Percentiles rank a stretch among this genome's conserved stretches.
Conservation (phyloP, 1,140 invertebrate genomes). For the Onthophagus taurus region DNA sequence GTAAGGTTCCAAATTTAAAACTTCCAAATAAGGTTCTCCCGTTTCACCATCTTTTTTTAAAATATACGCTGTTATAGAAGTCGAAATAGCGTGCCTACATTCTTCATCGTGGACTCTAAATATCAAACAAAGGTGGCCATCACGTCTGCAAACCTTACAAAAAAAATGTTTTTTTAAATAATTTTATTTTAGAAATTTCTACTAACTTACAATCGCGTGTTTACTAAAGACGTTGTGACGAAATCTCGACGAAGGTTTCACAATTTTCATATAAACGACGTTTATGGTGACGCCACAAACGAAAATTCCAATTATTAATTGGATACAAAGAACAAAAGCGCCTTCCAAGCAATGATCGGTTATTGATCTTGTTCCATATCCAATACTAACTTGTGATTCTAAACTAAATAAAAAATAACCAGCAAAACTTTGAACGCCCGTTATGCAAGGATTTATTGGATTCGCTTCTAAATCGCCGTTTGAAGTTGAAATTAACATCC, state of each 20-base stretch:
- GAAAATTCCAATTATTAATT: slow-evolving; percentile 47
- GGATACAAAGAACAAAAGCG: slow-evolving; percentile 57
- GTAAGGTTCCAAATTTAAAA: slow-evolving; percentile 23
- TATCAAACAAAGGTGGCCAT: slow-evolving; percentile 48
- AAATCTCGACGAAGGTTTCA: slow-evolving; percentile 43
- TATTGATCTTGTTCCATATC: slow-evolving; percentile 63
- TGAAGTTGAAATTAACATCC: slow-evolving; percentile 26
- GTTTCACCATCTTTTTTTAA: slow-evolving; percentile 24
- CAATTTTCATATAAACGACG: slow-evolving; percentile 51
- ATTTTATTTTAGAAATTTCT: background rate
- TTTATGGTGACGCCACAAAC: slow-evolving; percentile 48
- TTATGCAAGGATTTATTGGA: slow-evolving; percentile 20
- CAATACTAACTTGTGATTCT: slow-evolving; percentile 55
- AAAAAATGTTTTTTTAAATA: background rate
- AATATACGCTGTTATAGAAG: slow-evolving; percentile 49
- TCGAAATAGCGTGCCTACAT: slow-evolving; percentile 46
- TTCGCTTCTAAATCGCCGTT: slow-evolving; percentile 24
- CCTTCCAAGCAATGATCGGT: slow-evolving; percentile 79
- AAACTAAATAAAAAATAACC: slow-evolving; percentile 51
- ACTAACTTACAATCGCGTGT: slow-evolving; percentile 44
- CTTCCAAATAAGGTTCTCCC: slow-evolving; percentile 27
- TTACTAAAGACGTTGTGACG: slow-evolving; percentile 48
- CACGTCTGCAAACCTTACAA: slow-evolving; percentile 48
- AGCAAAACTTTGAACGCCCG: slow-evolving; percentile 34
- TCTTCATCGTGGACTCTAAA: slow-evolving; percentile 52